Evolutionary conservation across 2,113 vertebrate genomes (phyloP), one percentile per base, ranked within the genome.

Genomic region (Nibea coibor): DNA sequence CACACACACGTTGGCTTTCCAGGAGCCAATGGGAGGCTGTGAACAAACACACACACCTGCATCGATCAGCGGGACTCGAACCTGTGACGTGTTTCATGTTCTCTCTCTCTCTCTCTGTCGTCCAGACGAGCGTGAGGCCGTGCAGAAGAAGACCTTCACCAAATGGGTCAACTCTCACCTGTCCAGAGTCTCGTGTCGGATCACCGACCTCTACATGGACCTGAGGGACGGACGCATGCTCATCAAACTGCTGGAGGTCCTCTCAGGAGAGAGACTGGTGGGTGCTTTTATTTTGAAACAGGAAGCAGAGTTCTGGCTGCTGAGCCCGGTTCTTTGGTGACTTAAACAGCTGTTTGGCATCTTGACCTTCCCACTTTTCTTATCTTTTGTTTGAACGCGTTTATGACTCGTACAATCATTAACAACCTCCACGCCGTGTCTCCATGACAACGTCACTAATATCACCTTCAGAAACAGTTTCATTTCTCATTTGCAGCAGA

Each of bases 111-210:
- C 0, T 39, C 17, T 62, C 11, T 63, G 20, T 57, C 51, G 50
- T 78, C 4, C 61, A 98, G 97, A 98, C 94, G 97, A 98, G 83
- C 97, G 97, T 6, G 97, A 99, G 91, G 97, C 97, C 0, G 97
- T 99, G 80, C 97, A 98, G 94, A 99, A 99, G 96, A 99, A 99
- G 94, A 99, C 97, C 63, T 99, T 99, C 93, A 97, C 96, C 2
- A 99, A 99, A 73, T 99, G 97, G 97, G 97, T 99, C 22, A 99
- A 99, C 90, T 98, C 97, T 5, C 97, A 99, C 93, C 90, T 99
- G 75, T 96, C 97, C 81, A 94, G 97, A 0, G 97, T 98, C 1
- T 98, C 97, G 80, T 98, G 97, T 85, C 93, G 97, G 66, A 99
- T 99, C 91, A 97, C 97, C 8, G 97, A 99, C 87, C 93, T 99